These are phyloP conservation scores for Eumeta japonica DNA, from an alignment of 1,140 invertebrate genomes.

Conservation along the genomic window DNA sequence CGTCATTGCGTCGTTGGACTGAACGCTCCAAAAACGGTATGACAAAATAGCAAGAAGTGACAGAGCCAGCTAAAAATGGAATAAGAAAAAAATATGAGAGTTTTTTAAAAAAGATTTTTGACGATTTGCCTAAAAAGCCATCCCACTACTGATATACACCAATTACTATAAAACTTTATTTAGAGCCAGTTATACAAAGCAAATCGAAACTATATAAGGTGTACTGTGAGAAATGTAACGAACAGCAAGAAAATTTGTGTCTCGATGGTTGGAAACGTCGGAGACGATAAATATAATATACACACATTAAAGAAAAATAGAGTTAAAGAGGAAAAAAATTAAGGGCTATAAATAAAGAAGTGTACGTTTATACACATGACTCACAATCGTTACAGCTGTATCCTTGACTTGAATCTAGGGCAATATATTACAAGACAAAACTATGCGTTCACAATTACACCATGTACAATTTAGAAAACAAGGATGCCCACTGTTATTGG, in stretches of 20 bases:
- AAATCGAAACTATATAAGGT: conserved; percentile 8
- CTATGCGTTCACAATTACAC: conserved; percentile 14
- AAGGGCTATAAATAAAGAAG: too few species aligned
- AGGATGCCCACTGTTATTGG: too few species aligned
- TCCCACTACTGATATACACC: conserved; percentile 15
- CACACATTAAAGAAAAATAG: too few species aligned
- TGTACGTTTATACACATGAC: conserved; percentile 21
- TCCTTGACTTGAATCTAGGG: conserved; percentile 25
- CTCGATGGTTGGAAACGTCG: conserved; percentile 24
- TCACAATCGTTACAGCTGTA: conserved; percentile 27
- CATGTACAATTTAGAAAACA: too few species aligned
- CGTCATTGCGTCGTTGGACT: conserved; percentile 15
- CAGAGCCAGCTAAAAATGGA: too few species aligned
- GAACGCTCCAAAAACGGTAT: conserved; percentile 10
- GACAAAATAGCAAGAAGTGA: too few species aligned
- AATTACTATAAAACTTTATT: conserved; percentile 8
- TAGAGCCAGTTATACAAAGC: conserved; percentile 10
- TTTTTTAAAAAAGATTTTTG: conserved; percentile 9
- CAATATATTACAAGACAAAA: conserved; percentile 40
- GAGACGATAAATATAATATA: conserved; percentile 22
- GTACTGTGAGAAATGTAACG: conserved; percentile 11
- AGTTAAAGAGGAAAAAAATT: conserved; percentile 15
- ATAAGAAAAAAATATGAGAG: too few species aligned
- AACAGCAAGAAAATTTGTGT: conserved; percentile 10
- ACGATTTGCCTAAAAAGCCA: conserved; percentile 13